These are phyloP conservation scores for Probosciger aterrimus DNA, from an alignment of 2,113 vertebrate genomes.

Conservation along the genomic window DNA sequence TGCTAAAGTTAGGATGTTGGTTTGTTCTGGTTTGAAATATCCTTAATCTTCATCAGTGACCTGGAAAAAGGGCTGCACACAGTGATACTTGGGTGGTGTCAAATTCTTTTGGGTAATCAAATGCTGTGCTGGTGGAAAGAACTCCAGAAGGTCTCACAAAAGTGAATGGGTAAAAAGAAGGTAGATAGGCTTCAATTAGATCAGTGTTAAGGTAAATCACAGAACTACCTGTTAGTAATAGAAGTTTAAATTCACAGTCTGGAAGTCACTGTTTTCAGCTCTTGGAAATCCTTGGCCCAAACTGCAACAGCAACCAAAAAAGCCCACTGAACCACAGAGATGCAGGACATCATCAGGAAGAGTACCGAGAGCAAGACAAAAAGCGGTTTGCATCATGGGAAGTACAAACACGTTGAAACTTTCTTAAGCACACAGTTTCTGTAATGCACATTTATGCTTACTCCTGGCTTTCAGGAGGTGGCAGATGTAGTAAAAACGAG, in stretches of 20 bases:
- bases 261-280: background rate
- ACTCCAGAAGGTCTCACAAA: background rate
- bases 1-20: background rate
- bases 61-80: background rate
- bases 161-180: background rate
- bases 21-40: background rate
- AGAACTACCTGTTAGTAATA: background rate
- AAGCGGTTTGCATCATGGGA: background rate
- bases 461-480: background rate
- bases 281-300: background rate
- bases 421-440: background rate
- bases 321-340: background rate
- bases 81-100: background rate
- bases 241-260: background rate
- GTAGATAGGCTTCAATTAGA: background rate
- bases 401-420: background rate
- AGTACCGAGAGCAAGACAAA: background rate
- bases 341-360: background rate
- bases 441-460: background rate
- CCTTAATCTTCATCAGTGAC: background rate
- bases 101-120: background rate
- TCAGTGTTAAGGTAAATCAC: background rate
- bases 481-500: background rate
- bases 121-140: background rate
- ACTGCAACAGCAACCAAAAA: background rate